phyloP scores from a whole-genome alignment of 2,888 invertebrate genomes.

The Aphidoletes aphidimyza region DNA sequence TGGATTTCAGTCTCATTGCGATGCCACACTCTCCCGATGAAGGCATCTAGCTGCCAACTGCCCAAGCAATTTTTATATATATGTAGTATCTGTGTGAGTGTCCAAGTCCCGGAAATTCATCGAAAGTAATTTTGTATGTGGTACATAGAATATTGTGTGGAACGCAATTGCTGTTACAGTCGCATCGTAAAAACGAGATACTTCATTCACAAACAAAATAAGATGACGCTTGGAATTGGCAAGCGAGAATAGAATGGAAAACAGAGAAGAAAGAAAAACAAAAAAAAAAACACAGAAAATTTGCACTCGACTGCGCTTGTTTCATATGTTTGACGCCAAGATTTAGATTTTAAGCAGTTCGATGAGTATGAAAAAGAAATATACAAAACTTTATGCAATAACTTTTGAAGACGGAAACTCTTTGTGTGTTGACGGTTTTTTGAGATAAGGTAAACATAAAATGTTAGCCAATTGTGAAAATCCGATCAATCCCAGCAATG shows the following conservation, averaged over 20 bases:
- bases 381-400: too few relatives aligned
- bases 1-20: background rate
- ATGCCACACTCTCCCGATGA: background rate
- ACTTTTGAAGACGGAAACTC: background rate
- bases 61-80: background rate
- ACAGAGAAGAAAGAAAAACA: background rate
- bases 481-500: background rate
- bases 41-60: background rate
- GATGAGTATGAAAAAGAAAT: too few relatives aligned
- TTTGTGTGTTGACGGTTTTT: background rate
- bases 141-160: background rate
- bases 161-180: background rate
- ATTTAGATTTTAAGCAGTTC: background rate
- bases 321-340: background rate
- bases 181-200: conserved; percentile 11
- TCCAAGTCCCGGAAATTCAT: conserved; percentile 37
- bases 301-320: background rate
- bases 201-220: background rate
- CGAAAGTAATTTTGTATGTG: conserved; percentile 16
- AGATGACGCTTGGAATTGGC: too few relatives aligned
- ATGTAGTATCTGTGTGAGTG: too few relatives aligned
- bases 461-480: background rate
- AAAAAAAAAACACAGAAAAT: background rate
- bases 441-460: background rate
- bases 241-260: background rate